phyloP scores from a whole-genome alignment of 2,113 vertebrate genomes.

The Gulo gulo region DNA sequence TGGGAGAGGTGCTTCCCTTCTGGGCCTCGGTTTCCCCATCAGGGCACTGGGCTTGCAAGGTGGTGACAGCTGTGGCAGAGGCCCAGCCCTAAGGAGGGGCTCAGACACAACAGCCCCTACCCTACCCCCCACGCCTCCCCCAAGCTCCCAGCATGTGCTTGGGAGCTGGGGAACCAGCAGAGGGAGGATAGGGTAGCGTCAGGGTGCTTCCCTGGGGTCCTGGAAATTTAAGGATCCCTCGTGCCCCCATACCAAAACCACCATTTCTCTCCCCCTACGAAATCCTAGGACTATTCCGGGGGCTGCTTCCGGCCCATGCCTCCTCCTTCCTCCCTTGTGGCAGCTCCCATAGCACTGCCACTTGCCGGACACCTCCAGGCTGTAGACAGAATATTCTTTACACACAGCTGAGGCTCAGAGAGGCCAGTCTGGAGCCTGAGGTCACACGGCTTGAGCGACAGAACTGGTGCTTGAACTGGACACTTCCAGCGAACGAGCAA shows the following conservation, averaged over 20 bases:
- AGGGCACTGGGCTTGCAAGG: neutral
- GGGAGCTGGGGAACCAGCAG: no score
- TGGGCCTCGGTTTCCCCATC: neutral
- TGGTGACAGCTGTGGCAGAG: no score
- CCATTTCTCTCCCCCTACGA: neutral
- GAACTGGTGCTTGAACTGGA: neutral
- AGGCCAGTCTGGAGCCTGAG: neutral
- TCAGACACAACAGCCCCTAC: neutral
- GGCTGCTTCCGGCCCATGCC: no score
- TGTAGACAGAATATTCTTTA: neutral
- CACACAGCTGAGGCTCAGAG: neutral
- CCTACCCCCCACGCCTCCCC: fast-evolving
- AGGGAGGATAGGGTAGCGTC: neutral
- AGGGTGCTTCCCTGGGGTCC: neutral
- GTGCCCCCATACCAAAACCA: neutral
- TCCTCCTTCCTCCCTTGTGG: neutral
- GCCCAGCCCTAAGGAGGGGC: neutral
- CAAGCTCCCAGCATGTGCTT: neutral
- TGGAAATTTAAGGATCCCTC: neutral
- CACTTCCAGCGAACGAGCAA: neutral
- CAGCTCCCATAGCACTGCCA: neutral
- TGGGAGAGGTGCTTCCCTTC: neutral
- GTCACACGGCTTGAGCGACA: neutral
- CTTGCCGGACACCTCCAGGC: neutral
- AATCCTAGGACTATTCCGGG: neutral